A percentile compares a stretch with the other conserved stretches of the same genome.
These are phyloP conservation scores for Ptychadena robeensis DNA, from an alignment of 2,797 vertebrate genomes.

Conservation along the genomic window DNA sequence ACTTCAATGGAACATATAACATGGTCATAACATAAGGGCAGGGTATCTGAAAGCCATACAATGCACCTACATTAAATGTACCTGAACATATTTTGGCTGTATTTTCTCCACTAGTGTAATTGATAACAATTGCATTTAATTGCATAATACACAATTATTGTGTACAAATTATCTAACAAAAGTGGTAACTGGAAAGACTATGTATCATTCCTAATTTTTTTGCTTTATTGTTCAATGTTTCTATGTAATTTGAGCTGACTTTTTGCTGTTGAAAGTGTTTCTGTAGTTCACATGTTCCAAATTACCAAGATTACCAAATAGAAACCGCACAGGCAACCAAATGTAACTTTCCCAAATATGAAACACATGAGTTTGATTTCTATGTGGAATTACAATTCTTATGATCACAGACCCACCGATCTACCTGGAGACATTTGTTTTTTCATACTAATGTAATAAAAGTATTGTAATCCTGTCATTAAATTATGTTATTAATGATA, in stretches of 20 bases:
- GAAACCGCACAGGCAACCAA: constrained; percentile 81
- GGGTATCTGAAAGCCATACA: too few relatives aligned
- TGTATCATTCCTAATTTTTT: constrained; percentile 83
- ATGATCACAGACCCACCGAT: constrained; percentile 78
- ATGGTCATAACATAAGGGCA: too few relatives aligned
- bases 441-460: constrained; percentile 4
- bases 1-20: too few relatives aligned
- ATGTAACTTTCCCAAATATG: constrained; percentile 82
- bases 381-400: constrained; percentile 82
- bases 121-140: background rate
- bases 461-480: background rate
- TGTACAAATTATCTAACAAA: constrained; percentile 37
- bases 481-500: background rate
- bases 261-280: constrained; percentile 83
- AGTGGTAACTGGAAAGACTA: constrained; percentile 73
- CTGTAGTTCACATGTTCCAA: constrained; percentile 83
- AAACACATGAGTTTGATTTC: constrained; percentile 84
- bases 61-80: too few relatives aligned
- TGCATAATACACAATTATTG: too few relatives aligned
- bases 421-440: constrained; percentile 80
- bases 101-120: too few relatives aligned
- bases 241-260: constrained; percentile 83
- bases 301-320: constrained; percentile 81
- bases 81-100: too few relatives aligned
- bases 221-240: constrained; percentile 84